These are phyloP conservation scores for Anastatus disparis DNA, from an alignment of 1,140 invertebrate genomes.

Conservation along the genomic window DNA sequence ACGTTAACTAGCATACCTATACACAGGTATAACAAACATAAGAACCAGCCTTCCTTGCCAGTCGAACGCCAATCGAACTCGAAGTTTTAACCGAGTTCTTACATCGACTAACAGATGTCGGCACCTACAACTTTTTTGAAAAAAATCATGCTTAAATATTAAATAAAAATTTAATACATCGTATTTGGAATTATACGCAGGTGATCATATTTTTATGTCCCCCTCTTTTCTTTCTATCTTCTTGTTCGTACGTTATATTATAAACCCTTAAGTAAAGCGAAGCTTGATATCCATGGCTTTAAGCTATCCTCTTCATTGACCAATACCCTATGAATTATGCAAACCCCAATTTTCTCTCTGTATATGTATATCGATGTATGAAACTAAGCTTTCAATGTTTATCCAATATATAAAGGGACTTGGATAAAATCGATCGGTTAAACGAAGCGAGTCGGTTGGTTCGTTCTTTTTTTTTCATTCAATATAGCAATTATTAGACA, in stretches of 20 bases:
- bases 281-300: background rate
- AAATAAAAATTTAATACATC: too few species aligned
- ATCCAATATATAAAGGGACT: background rate
- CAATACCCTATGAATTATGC: slow-evolving; percentile 50
- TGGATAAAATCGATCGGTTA: background rate
- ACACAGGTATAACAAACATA: too few species aligned
- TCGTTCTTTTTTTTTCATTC: background rate
- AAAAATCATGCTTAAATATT: too few species aligned
- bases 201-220: too few species aligned
- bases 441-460: background rate
- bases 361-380: slow-evolving; percentile 48
- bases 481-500: background rate
- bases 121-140: too few species aligned
- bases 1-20: too few species aligned
- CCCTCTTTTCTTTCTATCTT: too few species aligned
- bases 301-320: background rate
- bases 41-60: slow-evolving; percentile 6
- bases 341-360: slow-evolving; percentile 19
- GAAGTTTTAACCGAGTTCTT: slow-evolving; percentile 51
- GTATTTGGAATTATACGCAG: too few species aligned
- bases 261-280: too few species aligned
- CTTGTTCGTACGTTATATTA: too few species aligned
- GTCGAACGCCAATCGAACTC: slow-evolving; percentile 42
- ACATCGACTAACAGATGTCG: slow-evolving; percentile 64
- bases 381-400: slow-evolving; percentile 30